Evolutionary conservation across 2,888 invertebrate species (phyloP).

Genomic region (Lasioglossum lativentre): DNA sequence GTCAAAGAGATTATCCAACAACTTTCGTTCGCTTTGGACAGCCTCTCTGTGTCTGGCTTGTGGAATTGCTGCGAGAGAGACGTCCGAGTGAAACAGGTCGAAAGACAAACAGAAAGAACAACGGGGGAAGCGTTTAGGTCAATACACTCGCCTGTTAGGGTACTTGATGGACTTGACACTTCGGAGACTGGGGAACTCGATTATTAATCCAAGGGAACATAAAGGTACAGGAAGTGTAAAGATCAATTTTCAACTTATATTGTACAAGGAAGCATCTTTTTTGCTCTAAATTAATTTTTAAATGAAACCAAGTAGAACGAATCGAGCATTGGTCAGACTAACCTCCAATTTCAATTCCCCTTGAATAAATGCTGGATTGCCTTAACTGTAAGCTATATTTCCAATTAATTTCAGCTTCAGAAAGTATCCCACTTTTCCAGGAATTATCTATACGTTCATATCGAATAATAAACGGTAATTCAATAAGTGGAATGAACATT

Average conservation of each 20-base stretch:
- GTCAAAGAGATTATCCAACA: slow-evolving; percentile 11
- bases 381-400: too few relatives aligned
- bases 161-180: neutral
- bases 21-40: neutral
- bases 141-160: neutral
- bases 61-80: neutral
- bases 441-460: too few relatives aligned
- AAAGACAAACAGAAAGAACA: neutral
- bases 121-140: neutral
- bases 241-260: neutral
- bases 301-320: too few relatives aligned
- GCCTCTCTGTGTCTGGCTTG: neutral
- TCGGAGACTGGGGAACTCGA: neutral
- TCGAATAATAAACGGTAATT: too few relatives aligned
- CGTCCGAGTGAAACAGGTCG: neutral
- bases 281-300: too few relatives aligned
- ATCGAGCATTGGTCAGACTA: too few relatives aligned
- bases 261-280: neutral
- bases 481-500: neutral
- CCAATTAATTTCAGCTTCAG: too few relatives aligned
- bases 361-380: too few relatives aligned
- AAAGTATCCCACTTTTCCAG: too few relatives aligned
- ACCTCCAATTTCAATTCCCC: too few relatives aligned
- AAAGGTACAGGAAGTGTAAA: too few relatives aligned
- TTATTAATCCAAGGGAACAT: neutral